Evolutionary conservation across 2,113 vertebrate species (phyloP), one percentile per base, ranked within the genome.

Genomic region (Hypocryptadius cinnamomeus): DNA sequence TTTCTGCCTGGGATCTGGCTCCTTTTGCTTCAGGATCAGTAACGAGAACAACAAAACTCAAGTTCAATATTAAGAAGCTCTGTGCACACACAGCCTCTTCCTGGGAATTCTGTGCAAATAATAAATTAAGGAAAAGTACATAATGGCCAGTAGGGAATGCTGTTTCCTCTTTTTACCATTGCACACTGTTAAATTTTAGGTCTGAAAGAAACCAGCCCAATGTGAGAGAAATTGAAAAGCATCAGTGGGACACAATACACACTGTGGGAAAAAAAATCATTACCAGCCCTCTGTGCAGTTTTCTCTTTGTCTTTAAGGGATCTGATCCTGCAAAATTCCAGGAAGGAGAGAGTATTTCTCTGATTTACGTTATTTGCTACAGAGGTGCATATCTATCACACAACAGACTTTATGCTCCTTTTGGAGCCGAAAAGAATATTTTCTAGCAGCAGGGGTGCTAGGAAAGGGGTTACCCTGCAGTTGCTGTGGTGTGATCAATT

Each of bases 241-340:
- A 42, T 51, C 35, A 5, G 18, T 13, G 27, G 1, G 28, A 35
- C 37, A 9, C 11, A 20, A 28, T 2, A 10, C 8, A 14, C 6
- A 6, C 1, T 5, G 8, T 21, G 13, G 40, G 1, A 0, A 28
- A 31, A 13, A 37, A 5, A 65, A 13, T 17, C 2, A 0, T 6
- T 21, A 4, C 5, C 64, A 53, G 27, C 64, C 51, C 64, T 53
- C 33, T 20, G 44, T 28, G 47, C 24, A 2, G 9, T 11, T 24
- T 69, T 39, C 31, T 83, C 71, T 53, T 28, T 40, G 30, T 74
- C 30, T 50, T 61, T n/a, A 37, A 51, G 40, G 30, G 31, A 44
- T n/a, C 28, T 72, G 48, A 78, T 35, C 28, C 48, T 40, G n/a
- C 31, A 64, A 11, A 19, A 61, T 30, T 15, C 24, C 57, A 74